phyloP scores from a whole-genome alignment of 2,113 vertebrate genomes.

The Numida meleagris region DNA sequence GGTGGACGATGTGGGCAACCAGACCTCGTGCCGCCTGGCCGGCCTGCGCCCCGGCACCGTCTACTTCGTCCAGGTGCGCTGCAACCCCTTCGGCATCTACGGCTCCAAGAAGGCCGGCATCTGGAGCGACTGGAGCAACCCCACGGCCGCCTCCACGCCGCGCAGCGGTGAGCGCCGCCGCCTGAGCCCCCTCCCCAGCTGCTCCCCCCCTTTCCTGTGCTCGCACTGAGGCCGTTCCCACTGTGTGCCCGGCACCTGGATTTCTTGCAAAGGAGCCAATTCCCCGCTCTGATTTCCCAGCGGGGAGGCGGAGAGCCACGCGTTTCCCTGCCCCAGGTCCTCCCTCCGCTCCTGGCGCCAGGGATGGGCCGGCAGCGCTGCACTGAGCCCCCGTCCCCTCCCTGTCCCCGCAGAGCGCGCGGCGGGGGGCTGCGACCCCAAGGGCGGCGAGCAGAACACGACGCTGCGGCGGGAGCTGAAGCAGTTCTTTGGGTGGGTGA shows the following conservation, averaged over 20 bases:
- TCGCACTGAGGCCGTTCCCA: neutral
- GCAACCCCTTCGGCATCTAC: constrained; percentile 95
- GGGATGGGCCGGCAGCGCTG: too few species aligned
- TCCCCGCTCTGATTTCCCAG: constrained; percentile 44
- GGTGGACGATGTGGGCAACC: constrained; percentile 95
- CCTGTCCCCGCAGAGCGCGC: constrained; percentile 74
- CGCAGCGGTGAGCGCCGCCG: constrained; percentile 86
- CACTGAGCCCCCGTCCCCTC: neutral
- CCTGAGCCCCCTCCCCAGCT: too few species aligned
- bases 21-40: constrained; percentile 93
- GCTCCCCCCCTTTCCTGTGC: neutral
- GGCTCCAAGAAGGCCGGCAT: constrained; percentile 96
- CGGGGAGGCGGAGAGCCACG: neutral
- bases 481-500: constrained; percentile 97
- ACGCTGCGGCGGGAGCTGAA: constrained; percentile 94
- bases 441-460: constrained; percentile 92
- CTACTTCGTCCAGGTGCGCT: constrained; percentile 98
- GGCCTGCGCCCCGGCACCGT: constrained; percentile 93
- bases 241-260: constrained; percentile 68
- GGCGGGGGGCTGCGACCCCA: constrained; percentile 90
- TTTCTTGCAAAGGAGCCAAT: constrained; percentile 70
- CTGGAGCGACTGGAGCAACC: constrained; percentile 98
- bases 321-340: neutral
- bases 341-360: neutral
- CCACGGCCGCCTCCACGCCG: constrained; percentile 94